These are phyloP conservation scores for Platorchestia sp. DNA, from an alignment of 1,140 invertebrate genomes.

Conservation along the genomic window DNA sequence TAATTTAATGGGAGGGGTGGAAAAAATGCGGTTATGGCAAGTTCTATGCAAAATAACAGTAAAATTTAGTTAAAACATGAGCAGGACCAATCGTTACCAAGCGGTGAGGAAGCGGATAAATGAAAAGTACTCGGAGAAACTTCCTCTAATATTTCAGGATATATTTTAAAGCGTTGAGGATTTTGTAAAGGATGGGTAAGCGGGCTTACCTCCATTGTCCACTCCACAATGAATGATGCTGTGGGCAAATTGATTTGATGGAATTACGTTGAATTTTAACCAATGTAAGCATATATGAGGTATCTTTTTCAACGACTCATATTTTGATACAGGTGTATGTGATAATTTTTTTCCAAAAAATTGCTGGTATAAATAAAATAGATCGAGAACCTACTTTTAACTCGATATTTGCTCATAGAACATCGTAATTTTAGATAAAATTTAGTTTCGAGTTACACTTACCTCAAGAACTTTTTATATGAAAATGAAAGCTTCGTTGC, in stretches of 20 bases:
- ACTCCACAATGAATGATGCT: constrained; percentile 53
- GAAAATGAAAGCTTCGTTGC: not conserved
- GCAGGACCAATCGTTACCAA: not conserved
- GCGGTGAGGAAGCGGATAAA: not conserved
- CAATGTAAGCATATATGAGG: not conserved
- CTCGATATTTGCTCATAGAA: not conserved
- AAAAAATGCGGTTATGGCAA: not conserved
- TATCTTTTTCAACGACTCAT: not conserved
- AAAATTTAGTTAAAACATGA: not conserved
- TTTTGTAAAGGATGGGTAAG: constrained; percentile 23
- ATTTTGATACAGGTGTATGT: not conserved
- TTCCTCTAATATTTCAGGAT: not conserved
- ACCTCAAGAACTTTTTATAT: not conserved
- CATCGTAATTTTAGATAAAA: not conserved
- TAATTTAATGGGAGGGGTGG: not conserved
- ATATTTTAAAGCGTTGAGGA: not conserved
- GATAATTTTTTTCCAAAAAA: not conserved
- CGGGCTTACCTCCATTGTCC: constrained; percentile 48
- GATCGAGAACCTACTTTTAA: not conserved
- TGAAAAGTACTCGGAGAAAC: not conserved
- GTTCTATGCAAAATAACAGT: not conserved
- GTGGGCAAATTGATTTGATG: constrained; percentile 19
- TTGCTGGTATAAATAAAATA: not conserved
- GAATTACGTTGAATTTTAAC: constrained; percentile 3
- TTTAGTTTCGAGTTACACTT: not conserved